These are phyloP conservation scores for Phengaris alcon DNA, from an alignment of 2,888 invertebrate species.

Conservation along the genomic window DNA sequence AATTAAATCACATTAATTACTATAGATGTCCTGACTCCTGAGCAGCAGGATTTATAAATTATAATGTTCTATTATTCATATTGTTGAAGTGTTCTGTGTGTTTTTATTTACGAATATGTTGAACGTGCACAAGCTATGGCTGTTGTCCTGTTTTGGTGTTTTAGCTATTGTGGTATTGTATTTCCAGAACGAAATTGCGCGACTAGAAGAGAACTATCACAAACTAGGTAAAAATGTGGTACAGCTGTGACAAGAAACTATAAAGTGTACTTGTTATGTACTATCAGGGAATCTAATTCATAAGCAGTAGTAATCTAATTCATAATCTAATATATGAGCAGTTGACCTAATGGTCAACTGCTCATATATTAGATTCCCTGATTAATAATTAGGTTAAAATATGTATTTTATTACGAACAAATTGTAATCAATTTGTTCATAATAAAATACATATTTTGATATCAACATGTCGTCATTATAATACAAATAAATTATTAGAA, in stretches of 20 bases:
- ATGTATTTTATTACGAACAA: too few relatives aligned
- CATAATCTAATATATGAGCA: too few relatives aligned
- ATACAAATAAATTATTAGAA: too few relatives aligned
- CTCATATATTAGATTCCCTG: too few relatives aligned
- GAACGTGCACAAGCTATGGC: slow-evolving; percentile 71
- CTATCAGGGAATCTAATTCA: too few relatives aligned
- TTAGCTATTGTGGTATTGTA: slow-evolving; percentile 68
- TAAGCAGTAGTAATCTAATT: too few relatives aligned
- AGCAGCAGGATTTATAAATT: slow-evolving; percentile 57
- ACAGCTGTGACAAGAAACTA: slow-evolving; percentile 17
- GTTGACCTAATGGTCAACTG: too few relatives aligned
- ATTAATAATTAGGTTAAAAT: too few relatives aligned
- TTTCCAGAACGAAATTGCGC: slow-evolving; percentile 71
- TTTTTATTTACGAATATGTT: slow-evolving; percentile 59
- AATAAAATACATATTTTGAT: too few relatives aligned
- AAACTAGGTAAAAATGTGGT: slow-evolving; percentile 53
- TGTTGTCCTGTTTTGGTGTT: slow-evolving; percentile 68
- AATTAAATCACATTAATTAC: slow-evolving; percentile 45
- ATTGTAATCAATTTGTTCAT: too few relatives aligned
- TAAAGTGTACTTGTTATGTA: not conserved
- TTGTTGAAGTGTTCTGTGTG: slow-evolving; percentile 56
- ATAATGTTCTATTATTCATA: slow-evolving; percentile 57
- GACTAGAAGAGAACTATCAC: slow-evolving; percentile 64
- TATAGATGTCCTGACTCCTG: slow-evolving; percentile 57
- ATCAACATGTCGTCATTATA: too few relatives aligned